These are phyloP conservation scores for Stenolophus ochropezus DNA, from an alignment of 2,888 invertebrate genomes.

Conservation along the genomic window DNA sequence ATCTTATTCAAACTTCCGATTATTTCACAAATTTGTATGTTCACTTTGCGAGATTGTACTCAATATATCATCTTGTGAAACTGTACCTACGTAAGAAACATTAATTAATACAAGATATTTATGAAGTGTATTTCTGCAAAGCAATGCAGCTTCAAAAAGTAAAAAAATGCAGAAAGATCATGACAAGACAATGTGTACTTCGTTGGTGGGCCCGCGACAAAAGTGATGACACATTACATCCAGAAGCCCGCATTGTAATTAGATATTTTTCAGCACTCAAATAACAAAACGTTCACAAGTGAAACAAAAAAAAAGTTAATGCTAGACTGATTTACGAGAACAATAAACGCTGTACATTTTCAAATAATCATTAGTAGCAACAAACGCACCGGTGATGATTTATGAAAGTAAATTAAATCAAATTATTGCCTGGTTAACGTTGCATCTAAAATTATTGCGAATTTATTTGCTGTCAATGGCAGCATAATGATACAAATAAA, in stretches of 20 bases:
- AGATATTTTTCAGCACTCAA: constrained; percentile 42
- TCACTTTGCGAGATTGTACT: no score
- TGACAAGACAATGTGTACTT: constrained; percentile 8
- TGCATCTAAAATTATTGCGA: constrained; percentile 55
- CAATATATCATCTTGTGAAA: no score
- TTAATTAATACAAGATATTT: background rate
- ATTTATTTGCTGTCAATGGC: constrained; percentile 54
- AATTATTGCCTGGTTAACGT: constrained; percentile 41
- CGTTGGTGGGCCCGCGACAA: constrained; percentile 19
- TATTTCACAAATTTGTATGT: no score
- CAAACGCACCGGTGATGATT: constrained; percentile 44
- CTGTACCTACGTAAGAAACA: no score
- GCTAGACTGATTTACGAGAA: constrained; percentile 18
- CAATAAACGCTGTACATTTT: constrained; percentile 43
- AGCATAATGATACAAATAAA: constrained; percentile 49
- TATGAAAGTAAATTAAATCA: constrained; percentile 53
- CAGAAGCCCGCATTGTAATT: constrained; percentile 47
- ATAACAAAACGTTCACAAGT: constrained; percentile 24
- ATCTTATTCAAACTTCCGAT: no score
- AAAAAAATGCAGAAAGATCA: constrained; percentile 22
- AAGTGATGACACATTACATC: constrained; percentile 41
- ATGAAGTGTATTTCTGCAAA: background rate
- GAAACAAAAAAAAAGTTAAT: background rate
- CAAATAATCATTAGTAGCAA: constrained; percentile 52
- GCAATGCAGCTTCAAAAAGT: background rate